Evolutionary conservation across 2,888 invertebrate species (phyloP).

Genomic region (Orgyia antiqua): DNA sequence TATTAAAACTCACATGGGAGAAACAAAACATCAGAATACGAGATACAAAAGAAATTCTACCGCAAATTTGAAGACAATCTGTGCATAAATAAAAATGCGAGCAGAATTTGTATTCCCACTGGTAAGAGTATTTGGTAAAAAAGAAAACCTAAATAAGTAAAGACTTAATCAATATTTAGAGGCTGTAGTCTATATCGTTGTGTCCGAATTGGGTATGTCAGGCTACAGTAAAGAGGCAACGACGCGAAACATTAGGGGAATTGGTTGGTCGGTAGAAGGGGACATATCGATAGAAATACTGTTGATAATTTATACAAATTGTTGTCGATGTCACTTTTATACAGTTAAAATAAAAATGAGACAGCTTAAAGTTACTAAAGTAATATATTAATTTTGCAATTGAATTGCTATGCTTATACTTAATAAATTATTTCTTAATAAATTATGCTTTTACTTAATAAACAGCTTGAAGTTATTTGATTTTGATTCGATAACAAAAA

Average conservation of each 20-base stretch:
- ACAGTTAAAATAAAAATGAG: no score
- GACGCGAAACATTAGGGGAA: slow-evolving; percentile 40
- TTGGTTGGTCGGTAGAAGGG: slow-evolving; percentile 36
- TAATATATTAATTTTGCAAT: no score
- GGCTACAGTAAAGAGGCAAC: slow-evolving; percentile 34
- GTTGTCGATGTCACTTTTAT: neutral
- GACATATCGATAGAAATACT: slow-evolving; percentile 22
- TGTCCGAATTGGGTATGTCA: slow-evolving; percentile 22
- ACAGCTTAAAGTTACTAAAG: no score
- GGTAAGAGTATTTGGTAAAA: slow-evolving; percentile 18
- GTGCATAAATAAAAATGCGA: slow-evolving; percentile 22
- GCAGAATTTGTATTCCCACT: slow-evolving; percentile 10
- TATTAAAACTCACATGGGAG: slow-evolving; percentile 20
- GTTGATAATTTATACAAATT: slow-evolving; percentile 13
- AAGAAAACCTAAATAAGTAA: slow-evolving; percentile 22
- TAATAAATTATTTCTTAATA: no score
- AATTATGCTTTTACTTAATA: no score
- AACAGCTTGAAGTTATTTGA: no score
- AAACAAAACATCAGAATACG: slow-evolving; percentile 11
- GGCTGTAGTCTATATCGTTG: slow-evolving; percentile 18
- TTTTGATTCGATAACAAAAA: no score
- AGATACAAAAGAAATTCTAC: slow-evolving; percentile 9
- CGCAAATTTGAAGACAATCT: slow-evolving; percentile 17
- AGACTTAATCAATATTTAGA: slow-evolving; percentile 33
- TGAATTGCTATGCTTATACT: no score